A percentile compares a stretch with the other conserved stretches of the same genome.
Conservation (phyloP, 2,113 vertebrate genomes). For the Sylvia atricapilla region DNA sequence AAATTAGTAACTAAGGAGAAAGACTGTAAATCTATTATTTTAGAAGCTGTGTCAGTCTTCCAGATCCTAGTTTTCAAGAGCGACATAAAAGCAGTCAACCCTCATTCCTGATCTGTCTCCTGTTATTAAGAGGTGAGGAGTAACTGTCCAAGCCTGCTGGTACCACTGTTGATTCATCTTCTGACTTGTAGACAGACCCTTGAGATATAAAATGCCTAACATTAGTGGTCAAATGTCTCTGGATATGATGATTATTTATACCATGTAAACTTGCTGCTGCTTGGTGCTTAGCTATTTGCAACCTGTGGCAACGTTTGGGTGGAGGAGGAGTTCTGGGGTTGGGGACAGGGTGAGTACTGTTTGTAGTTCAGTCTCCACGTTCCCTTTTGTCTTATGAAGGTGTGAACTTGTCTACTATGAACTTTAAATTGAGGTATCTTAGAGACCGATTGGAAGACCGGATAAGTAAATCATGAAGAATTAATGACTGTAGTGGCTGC, state of each 20-base stretch:
- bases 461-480: neutral
- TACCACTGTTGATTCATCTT: neutral
- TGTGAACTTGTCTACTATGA: neutral
- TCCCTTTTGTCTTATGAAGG: neutral
- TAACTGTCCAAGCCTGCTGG: neutral
- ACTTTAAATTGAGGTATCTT: neutral
- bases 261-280: neutral
- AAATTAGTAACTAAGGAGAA: too few relatives aligned
- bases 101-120: neutral
- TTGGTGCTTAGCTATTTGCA: neutral
- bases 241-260: neutral
- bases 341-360: accelerated
- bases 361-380: neutral
- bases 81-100: neutral
- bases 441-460: neutral
- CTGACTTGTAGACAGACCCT: neutral
- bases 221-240: neutral
- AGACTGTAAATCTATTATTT: neutral
- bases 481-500: neutral
- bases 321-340: neutral
- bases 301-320: neutral
- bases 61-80: neutral
- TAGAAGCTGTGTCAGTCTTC: neutral
- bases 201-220: neutral
- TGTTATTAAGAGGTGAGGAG: neutral